Conservation (phyloP, 2,113 vertebrate genomes). For the Mola mola region DNA sequence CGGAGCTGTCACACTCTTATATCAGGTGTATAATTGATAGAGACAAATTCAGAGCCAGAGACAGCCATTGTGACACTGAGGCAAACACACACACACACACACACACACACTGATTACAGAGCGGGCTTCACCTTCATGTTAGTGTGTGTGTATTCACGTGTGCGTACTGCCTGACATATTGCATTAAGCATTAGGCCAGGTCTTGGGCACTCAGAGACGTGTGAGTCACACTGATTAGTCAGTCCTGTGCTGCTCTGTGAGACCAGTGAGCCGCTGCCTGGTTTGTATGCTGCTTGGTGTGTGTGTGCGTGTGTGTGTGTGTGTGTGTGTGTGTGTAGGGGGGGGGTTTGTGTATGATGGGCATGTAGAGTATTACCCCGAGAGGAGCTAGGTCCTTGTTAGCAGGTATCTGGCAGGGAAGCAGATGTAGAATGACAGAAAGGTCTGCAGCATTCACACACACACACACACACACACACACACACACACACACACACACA, state of each 20-base stretch:
- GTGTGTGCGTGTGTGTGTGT: neutral
- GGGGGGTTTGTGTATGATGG: slow-evolving; percentile 50
- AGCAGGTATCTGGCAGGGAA: slow-evolving; percentile 65
- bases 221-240: slow-evolving; percentile 73
- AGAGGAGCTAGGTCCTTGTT: slow-evolving; percentile 64
- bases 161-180: slow-evolving; percentile 44
- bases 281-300: slow-evolving; percentile 49
- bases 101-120: slow-evolving; percentile 27
- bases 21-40: slow-evolving; percentile 48
- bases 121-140: slow-evolving; percentile 19
- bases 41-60: slow-evolving; percentile 50
- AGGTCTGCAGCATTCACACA: slow-evolving; percentile 42
- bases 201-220: slow-evolving; percentile 45
- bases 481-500: slow-evolving; percentile 21
- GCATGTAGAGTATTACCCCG: slow-evolving; percentile 64
- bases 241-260: slow-evolving; percentile 42
- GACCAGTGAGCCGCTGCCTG: slow-evolving; percentile 38
- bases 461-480: slow-evolving; percentile 16
- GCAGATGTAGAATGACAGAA: slow-evolving; percentile 63
- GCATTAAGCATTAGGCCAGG: slow-evolving; percentile 59
- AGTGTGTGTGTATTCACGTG: slow-evolving; percentile 1
- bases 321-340: slow-evolving; percentile 45
- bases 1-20: slow-evolving; percentile 43
- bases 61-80: slow-evolving; percentile 42
- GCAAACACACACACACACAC: slow-evolving; percentile 6